Conservation (phyloP, 2,888 invertebrate species). For the Smittia aterrima region DNA sequence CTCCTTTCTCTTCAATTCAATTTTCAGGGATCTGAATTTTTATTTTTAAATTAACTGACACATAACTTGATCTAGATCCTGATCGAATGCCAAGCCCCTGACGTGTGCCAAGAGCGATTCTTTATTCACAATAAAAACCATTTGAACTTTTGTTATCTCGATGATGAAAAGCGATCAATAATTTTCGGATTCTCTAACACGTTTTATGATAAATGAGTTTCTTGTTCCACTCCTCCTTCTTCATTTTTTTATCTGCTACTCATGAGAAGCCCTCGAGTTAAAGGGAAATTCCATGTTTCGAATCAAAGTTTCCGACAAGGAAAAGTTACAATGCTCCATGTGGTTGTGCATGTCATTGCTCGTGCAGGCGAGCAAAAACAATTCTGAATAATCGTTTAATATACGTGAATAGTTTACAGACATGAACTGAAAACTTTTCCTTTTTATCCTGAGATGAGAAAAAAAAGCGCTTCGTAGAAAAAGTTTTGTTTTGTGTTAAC, state of each 20-base stretch:
- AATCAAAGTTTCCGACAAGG: not conserved
- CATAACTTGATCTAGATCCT: too few species aligned
- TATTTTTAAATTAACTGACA: too few species aligned
- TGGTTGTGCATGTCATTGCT: not conserved
- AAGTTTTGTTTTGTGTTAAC: not conserved
- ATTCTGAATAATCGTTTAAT: not conserved
- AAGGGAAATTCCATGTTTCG: too few species aligned
- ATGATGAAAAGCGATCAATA: not conserved
- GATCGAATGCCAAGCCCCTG: too few species aligned
- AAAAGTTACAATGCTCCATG: not conserved
- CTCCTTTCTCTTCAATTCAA: not conserved
- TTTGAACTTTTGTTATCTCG: conserved; percentile 11
- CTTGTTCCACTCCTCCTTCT: not conserved
- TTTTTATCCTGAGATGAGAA: too few species aligned
- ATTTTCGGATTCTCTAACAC: not conserved
- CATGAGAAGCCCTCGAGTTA: too few species aligned
- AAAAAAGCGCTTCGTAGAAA: too few species aligned
- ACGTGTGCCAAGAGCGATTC: not conserved
- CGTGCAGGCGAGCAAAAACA: not conserved
- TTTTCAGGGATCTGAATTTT: not conserved
- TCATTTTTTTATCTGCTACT: too few species aligned
- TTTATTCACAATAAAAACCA: not conserved
- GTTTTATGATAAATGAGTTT: not conserved
- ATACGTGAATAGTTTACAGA: conserved; percentile 1
- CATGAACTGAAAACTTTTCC: not conserved